phyloP scores from a whole-genome alignment of 2,797 vertebrate genomes.

The Tinamus major region DNA sequence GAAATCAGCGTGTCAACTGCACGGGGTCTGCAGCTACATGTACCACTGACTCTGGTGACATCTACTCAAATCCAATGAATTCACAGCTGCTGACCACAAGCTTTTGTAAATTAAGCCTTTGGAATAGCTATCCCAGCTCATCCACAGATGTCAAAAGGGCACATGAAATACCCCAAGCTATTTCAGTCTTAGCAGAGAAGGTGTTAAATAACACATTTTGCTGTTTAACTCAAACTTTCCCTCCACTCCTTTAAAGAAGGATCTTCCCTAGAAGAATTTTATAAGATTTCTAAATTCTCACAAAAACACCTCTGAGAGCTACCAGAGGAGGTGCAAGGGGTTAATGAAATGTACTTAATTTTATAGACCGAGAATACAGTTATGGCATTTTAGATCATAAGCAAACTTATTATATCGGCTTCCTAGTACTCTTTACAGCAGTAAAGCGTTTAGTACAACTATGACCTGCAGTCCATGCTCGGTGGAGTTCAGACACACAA shows the following conservation, averaged over 20 bases:
- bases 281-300: not conserved
- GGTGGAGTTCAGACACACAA: not conserved
- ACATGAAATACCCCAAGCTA: not conserved
- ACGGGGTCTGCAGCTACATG: not conserved
- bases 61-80: not conserved
- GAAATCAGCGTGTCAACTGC: not conserved
- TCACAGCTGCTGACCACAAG: not conserved
- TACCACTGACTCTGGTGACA: not conserved
- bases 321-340: not conserved
- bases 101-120: not conserved
- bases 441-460: accelerated
- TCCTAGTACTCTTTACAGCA: not conserved
- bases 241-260: not conserved
- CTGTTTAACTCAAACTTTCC: not conserved
- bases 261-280: not conserved
- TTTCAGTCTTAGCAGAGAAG: not conserved
- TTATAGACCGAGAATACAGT: not conserved
- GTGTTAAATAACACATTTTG: not conserved
- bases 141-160: not conserved
- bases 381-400: not conserved
- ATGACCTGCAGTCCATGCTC: not conserved
- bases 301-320: not conserved
- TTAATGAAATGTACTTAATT: not conserved
- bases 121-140: not conserved
- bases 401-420: not conserved